phyloP scores from a whole-genome alignment of 2,888 invertebrate genomes.

The Pinctada fucata region DNA sequence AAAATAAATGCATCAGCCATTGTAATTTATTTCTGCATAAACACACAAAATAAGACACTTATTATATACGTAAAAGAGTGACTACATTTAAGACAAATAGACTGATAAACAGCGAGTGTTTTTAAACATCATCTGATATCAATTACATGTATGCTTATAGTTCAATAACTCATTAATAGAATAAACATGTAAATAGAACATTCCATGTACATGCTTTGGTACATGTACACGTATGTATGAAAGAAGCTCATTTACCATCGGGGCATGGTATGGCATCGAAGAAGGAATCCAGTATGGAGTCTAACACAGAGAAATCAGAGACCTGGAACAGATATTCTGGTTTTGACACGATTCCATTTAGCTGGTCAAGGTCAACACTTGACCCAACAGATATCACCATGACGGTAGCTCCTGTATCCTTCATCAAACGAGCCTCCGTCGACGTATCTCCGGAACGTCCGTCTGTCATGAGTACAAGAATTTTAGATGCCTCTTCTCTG shows the following conservation, averaged over 20 bases:
- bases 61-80: no score
- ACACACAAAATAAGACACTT: no score
- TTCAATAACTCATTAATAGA: no score
- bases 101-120: no score
- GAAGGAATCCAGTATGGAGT: conserved; percentile 2
- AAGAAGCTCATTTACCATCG: neutral
- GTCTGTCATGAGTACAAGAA: conserved; percentile 14
- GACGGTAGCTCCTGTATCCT: neutral
- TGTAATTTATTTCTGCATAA: no score
- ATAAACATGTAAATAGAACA: no score
- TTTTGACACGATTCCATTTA: conserved; percentile 7
- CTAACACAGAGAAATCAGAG: conserved; percentile 2
- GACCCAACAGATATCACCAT: conserved; percentile 9
- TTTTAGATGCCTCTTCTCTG: conserved; percentile 7
- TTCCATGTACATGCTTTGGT: no score
- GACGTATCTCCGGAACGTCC: neutral
- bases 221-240: no score
- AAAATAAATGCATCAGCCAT: no score
- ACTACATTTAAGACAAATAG: no score
- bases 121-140: no score
- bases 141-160: no score
- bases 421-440: conserved; percentile 1
- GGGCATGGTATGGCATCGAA: neutral
- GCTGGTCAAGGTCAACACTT: neutral
- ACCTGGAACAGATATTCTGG: conserved; percentile 5